A percentile compares a stretch with the other conserved stretches of the same genome.
Evolutionary conservation across 2,797 vertebrate genomes (phyloP).

Genomic region (Trachops cirrhosus): DNA sequence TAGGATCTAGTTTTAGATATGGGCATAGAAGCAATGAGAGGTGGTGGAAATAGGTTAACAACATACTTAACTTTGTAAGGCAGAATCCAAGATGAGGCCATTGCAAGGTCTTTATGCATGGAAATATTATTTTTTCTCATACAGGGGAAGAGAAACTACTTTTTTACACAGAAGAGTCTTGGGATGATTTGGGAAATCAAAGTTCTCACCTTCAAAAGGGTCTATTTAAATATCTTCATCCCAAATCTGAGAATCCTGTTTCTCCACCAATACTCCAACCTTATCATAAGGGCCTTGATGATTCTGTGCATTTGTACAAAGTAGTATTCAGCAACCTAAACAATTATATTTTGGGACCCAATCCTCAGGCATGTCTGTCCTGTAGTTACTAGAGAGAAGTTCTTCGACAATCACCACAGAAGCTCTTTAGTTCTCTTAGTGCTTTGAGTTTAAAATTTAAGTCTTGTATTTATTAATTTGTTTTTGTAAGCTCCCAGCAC

Average conservation of each 20-base stretch:
- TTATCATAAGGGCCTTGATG: neutral
- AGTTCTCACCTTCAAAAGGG: neutral
- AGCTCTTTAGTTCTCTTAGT: neutral
- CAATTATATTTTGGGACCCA: neutral
- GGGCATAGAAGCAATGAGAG: neutral
- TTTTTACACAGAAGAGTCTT: neutral
- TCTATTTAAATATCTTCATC: neutral
- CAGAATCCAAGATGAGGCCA: neutral
- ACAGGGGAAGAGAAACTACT: neutral
- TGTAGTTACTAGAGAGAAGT: neutral
- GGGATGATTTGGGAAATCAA: neutral
- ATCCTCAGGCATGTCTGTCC: neutral
- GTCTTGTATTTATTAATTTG: neutral
- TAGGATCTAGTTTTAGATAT: neutral
- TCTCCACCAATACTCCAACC: neutral
- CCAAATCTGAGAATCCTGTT: neutral
- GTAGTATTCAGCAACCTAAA: neutral
- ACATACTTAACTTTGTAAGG: neutral
- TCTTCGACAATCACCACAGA: neutral
- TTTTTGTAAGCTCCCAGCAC: neutral
- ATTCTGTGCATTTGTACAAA: neutral
- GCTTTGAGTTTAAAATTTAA: neutral
- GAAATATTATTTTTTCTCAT: constrained; percentile 7
- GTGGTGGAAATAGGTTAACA: neutral
- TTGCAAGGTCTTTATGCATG: neutral